Evolutionary conservation across 2,113 vertebrate species (phyloP), one percentile per base, ranked within the genome.

Genomic region (Chamaetylas fuelleborni): DNA sequence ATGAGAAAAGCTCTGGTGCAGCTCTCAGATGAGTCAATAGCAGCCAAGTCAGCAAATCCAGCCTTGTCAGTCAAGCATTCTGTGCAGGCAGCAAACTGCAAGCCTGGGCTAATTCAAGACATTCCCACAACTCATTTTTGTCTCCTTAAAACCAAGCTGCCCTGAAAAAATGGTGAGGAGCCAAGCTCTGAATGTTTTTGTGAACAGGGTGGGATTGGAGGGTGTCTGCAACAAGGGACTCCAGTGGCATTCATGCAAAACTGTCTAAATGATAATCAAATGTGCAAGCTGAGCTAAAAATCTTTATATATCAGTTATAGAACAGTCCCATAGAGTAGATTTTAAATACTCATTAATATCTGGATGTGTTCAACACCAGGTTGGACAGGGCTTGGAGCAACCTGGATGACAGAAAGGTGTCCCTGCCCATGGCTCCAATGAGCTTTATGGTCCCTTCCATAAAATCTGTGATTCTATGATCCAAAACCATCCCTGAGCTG

Each of bases 201-300:
- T 3, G 47, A 40, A 2, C 0, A 2, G 42, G 3, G 17, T 22
- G 25, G 77, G 50, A 56, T 0, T 29, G 2, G 24, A 11, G 20
- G 36, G 25, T 29, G 36, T 40, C 29, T 50, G 51, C 47, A 8
- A 8, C 2, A 38, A 29, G 38, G 2, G 20, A 25, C 20, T 36
- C 29, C 47, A 18, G 1, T 5, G 48, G 3, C 22, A 8, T 3
- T 36, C 12, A 12, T 0, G 17, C 20, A 67, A 33, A 77, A 12
- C 6, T 54, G 9, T 16, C 67, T 58, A 45, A 84, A 53, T 9
- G 53, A 28, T 19, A 48, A 29, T 12, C 43, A 51, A 29, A 22
- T 3, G 2, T 0, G 1, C 1, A 26, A 4, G 29, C 0, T 53
- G 43, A 60, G 61, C 51, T 66, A 1, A 47, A 74, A 33, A 56